These are phyloP conservation scores for Turnix velox DNA, from an alignment of 2,113 vertebrate species.

Conservation along the genomic window DNA sequence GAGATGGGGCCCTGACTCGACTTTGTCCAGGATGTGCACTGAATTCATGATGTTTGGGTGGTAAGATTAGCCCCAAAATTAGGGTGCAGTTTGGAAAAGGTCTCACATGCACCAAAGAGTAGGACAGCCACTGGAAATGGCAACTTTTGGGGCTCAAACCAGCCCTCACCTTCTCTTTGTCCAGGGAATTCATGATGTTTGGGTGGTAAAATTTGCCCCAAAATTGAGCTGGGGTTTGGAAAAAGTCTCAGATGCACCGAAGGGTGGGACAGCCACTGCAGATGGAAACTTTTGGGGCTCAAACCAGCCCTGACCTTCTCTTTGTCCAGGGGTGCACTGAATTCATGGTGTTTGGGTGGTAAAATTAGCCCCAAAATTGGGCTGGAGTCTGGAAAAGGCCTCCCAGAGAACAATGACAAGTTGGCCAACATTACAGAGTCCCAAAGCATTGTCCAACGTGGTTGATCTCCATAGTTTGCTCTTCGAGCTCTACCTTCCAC, in stretches of 20 bases:
- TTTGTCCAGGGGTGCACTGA: not conserved
- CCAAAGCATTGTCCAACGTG: not conserved
- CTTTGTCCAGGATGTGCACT: not conserved
- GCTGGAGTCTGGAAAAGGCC: not conserved
- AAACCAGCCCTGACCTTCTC: no score
- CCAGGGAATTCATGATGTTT: not conserved
- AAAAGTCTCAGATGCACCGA: not conserved
- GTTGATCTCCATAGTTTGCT: not conserved
- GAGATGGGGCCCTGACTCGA: not conserved
- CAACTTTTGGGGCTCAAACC: no score
- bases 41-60: not conserved
- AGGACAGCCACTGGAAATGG: no score
- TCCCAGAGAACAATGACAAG: not conserved
- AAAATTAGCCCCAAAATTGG: not conserved
- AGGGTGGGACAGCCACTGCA: no score
- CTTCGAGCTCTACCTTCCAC: not conserved
- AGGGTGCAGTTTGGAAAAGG: not conserved
- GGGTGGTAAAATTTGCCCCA: not conserved
- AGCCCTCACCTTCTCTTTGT: no score
- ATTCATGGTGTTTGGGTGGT: not conserved
- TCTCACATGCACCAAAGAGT: no score
- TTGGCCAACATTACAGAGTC: not conserved
- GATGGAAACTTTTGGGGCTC: no score
- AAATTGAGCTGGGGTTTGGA: not conserved
- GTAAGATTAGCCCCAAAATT: not conserved